These are phyloP conservation scores for Aphodius granarius DNA, from an alignment of 2,888 invertebrate species.

Conservation along the genomic window DNA sequence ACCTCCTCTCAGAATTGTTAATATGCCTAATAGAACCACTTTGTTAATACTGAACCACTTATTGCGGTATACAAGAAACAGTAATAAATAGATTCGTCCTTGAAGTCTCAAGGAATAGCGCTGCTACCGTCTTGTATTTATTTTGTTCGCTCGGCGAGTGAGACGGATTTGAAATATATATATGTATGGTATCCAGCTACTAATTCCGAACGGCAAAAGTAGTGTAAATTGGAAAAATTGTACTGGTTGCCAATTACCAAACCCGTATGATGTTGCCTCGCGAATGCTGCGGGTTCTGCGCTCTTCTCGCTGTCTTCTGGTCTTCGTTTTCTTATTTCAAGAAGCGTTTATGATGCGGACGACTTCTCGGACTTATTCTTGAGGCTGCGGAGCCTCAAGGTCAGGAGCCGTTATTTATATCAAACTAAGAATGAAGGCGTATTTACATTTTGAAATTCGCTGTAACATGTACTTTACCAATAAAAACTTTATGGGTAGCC, in stretches of 20 bases:
- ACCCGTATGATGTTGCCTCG: slow-evolving; percentile 10
- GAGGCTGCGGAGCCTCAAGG: neutral
- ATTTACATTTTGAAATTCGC: neutral
- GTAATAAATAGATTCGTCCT: neutral
- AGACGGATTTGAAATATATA: neutral
- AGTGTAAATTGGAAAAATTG: slow-evolving; percentile 6
- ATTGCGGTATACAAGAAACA: neutral
- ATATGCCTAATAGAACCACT: neutral
- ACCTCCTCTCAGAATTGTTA: neutral
- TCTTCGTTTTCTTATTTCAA: neutral
- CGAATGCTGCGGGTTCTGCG: slow-evolving; percentile 3
- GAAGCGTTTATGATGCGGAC: neutral
- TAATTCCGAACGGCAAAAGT: neutral
- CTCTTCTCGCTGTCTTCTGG: neutral
- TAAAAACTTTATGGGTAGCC: neutral
- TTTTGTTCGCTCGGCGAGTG: neutral
- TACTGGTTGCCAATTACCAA: slow-evolving; percentile 10
- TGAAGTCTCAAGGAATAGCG: neutral
- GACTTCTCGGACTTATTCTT: neutral
- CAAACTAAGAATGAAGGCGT: neutral
- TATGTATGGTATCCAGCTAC: neutral
- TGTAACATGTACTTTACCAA: neutral
- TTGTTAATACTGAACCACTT: neutral
- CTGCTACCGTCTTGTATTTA: neutral
- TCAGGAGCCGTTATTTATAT: neutral